A percentile compares a stretch with the other conserved stretches of the same genome.
Evolutionary conservation across 1,140 invertebrate genomes (phyloP).

Genomic region (Zaprionus ornatus): DNA sequence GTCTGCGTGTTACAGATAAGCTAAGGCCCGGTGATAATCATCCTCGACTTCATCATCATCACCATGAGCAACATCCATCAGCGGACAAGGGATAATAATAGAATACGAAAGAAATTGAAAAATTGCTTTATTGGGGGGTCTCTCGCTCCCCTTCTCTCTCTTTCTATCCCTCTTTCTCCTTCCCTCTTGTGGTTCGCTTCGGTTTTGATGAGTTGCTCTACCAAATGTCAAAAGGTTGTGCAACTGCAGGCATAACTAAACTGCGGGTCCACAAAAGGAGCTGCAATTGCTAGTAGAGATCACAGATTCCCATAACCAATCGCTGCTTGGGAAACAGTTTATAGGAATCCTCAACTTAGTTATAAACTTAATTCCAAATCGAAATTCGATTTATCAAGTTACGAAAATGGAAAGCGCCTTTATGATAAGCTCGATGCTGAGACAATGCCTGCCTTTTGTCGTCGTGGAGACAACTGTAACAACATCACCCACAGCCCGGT

Average conservation of each 20-base stretch:
- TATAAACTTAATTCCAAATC: neutral
- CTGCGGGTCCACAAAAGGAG: slow-evolving; percentile 19
- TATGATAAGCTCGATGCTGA: slow-evolving; percentile 13
- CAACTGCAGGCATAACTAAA: slow-evolving; percentile 33
- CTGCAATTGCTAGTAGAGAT: neutral
- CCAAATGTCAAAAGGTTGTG: slow-evolving; percentile 68
- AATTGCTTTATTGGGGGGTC: slow-evolving; percentile 38
- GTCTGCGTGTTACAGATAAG: slow-evolving; percentile 20
- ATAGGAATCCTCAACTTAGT: neutral
- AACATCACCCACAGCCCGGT: slow-evolving; percentile 20
- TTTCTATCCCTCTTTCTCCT: neutral
- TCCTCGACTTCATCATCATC: slow-evolving; percentile 20
- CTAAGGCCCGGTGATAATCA: slow-evolving; percentile 15
- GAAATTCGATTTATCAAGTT: neutral
- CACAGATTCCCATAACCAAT: slow-evolving; percentile 30
- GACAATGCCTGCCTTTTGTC: slow-evolving; percentile 13
- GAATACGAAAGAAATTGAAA: slow-evolving; percentile 71
- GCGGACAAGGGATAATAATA: slow-evolving; percentile 65
- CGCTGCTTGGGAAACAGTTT: neutral
- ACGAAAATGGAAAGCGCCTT: slow-evolving; percentile 16
- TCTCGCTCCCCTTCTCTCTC: neutral
- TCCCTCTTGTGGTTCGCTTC: slow-evolving; percentile 46
- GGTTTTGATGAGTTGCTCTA: slow-evolving; percentile 35
- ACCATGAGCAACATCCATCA: slow-evolving; percentile 24
- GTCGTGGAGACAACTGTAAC: slow-evolving; percentile 5